Percentiles rank a stretch among this genome's conserved stretches.
Conservation (phyloP, 2,113 vertebrate species). For the Centropus bengalensis region DNA sequence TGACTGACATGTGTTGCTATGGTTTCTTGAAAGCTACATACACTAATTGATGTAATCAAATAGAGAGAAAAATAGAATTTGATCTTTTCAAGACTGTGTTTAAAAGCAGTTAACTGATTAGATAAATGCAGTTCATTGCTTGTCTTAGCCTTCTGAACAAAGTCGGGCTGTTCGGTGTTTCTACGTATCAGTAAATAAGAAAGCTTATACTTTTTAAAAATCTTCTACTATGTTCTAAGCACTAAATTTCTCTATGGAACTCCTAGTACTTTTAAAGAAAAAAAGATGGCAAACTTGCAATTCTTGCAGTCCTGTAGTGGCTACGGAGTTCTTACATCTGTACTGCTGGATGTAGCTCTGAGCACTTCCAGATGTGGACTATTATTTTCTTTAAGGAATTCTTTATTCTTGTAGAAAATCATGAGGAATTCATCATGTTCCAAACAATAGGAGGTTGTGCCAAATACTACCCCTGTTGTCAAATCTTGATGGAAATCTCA, state of each 20-base stretch:
- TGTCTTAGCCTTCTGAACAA: not conserved
- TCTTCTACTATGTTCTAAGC: not conserved
- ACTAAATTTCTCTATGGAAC: not conserved
- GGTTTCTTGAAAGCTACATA: slow-evolving; percentile 57
- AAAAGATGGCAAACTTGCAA: not conserved
- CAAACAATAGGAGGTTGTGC: not conserved
- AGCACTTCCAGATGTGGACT: slow-evolving; percentile 42
- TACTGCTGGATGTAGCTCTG: not conserved
- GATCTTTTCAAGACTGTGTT: slow-evolving; percentile 43
- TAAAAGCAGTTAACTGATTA: slow-evolving; percentile 42
- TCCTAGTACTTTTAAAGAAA: not conserved
- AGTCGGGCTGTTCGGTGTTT: not conserved
- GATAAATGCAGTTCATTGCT: slow-evolving; percentile 32
- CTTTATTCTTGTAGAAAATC: slow-evolving; percentile 1
- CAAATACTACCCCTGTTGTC: not conserved
- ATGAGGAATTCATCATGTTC: not conserved
- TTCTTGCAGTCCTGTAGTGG: slow-evolving; percentile 14
- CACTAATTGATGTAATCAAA: slow-evolving; percentile 52
- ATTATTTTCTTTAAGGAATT: slow-evolving; percentile 36
- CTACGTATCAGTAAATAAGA: not conserved
- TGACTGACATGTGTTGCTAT: slow-evolving; percentile 60
- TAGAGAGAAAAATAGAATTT: slow-evolving; percentile 35
- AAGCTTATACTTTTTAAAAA: not conserved
- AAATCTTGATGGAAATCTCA: not conserved
- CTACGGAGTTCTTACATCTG: slow-evolving; percentile 7